A percentile compares a stretch with the other conserved stretches of the same genome.
Evolutionary conservation across 2,888 invertebrate genomes (phyloP).

Genomic region (Drosophila kambysellisi): DNA sequence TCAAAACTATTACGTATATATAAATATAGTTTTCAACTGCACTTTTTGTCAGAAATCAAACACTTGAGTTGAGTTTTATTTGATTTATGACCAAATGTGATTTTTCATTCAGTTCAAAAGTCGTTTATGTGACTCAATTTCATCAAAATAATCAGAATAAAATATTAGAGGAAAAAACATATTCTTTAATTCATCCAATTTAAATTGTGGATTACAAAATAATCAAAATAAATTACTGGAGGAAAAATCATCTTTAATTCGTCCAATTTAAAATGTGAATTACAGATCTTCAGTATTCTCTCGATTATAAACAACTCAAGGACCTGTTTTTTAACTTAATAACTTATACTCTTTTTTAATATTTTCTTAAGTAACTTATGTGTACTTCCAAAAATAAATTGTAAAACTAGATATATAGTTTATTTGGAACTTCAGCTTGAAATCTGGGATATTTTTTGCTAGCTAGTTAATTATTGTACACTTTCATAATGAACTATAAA

Average conservation of each 20-base stretch:
- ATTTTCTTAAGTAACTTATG: too few relatives aligned
- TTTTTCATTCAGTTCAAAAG: neutral
- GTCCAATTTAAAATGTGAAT: too few relatives aligned
- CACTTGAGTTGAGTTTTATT: neutral
- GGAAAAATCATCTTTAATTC: too few relatives aligned
- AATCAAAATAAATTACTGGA: too few relatives aligned
- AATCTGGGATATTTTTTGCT: neutral
- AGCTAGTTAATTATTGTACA: neutral
- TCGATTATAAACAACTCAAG: neutral
- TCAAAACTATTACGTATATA: neutral
- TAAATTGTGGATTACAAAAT: neutral
- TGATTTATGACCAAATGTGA: neutral
- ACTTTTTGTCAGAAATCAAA: neutral
- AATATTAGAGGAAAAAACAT: neutral
- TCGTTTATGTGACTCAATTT: neutral
- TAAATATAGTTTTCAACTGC: neutral
- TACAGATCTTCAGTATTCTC: neutral
- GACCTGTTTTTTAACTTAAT: neutral
- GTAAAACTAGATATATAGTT: too few relatives aligned
- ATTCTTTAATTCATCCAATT: neutral
- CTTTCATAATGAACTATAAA: neutral
- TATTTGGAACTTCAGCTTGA: neutral
- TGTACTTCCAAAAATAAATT: too few relatives aligned
- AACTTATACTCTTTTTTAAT: too few relatives aligned
- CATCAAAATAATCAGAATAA: neutral